These are phyloP conservation scores for Hesperophylax magnus DNA, from an alignment of 1,140 invertebrate genomes.

Conservation along the genomic window DNA sequence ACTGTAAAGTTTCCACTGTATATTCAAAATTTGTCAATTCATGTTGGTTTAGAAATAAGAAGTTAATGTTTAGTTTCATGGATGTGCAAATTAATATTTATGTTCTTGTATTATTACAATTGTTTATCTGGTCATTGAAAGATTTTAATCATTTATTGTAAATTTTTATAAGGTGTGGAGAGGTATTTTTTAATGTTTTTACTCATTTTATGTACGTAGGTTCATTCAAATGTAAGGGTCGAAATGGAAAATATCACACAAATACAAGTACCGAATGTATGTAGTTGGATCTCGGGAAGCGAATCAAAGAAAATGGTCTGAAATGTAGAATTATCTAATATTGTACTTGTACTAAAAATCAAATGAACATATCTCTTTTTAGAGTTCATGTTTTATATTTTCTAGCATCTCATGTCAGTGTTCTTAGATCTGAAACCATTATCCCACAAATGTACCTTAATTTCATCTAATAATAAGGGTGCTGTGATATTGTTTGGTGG, in stretches of 20 bases:
- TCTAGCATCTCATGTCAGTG: constrained; percentile 6
- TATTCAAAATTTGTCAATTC: not conserved
- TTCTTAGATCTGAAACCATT: not conserved
- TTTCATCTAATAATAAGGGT: too few relatives aligned
- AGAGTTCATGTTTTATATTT: constrained; percentile 20
- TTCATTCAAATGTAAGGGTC: too few relatives aligned
- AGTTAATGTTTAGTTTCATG: constrained; percentile 11
- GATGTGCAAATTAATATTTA: not conserved
- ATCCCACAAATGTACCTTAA: not conserved
- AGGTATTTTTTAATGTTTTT: too few relatives aligned
- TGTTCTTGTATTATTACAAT: not conserved
- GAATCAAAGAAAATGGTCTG: constrained; percentile 33
- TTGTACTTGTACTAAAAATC: constrained; percentile 7
- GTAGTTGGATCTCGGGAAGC: not conserved
- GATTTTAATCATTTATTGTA: too few relatives aligned
- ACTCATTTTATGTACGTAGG: too few relatives aligned
- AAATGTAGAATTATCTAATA: constrained; percentile 2
- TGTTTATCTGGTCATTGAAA: too few relatives aligned
- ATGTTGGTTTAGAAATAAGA: constrained; percentile 8
- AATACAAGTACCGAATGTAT: too few relatives aligned
- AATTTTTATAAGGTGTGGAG: too few relatives aligned
- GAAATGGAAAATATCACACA: too few relatives aligned
- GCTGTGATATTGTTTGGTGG: too few relatives aligned
- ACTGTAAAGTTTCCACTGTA: too few relatives aligned
- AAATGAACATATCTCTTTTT: constrained; percentile 34